phyloP scores from a whole-genome alignment of 2,888 invertebrate genomes.

The Phalera bucephala region DNA sequence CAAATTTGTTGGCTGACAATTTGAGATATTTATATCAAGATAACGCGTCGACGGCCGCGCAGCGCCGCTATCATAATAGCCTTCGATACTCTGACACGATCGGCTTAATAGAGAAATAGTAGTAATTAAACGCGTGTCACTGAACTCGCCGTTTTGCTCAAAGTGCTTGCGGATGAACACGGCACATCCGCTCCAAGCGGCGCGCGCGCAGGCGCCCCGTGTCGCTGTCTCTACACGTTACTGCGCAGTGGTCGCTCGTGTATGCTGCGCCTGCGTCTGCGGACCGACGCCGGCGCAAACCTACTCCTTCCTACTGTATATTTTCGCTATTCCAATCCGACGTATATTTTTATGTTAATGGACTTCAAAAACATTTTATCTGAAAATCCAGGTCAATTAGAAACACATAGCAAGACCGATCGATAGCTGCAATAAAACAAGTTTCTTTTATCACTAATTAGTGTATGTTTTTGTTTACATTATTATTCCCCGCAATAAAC shows the following conservation, averaged over 20 bases:
- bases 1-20: constrained; percentile 57
- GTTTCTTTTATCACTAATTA: constrained; percentile 12
- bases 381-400: background rate
- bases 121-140: constrained; percentile 15
- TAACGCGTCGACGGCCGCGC: constrained; percentile 32
- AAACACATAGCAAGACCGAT: background rate
- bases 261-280: background rate
- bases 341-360: background rate
- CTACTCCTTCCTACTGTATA: too few species aligned
- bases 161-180: background rate
- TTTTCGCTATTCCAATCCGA: background rate
- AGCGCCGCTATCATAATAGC: constrained; percentile 10
- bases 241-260: background rate
- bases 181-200: background rate
- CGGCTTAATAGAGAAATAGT: constrained; percentile 3
- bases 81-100: constrained; percentile 5
- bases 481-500: constrained; percentile 17
- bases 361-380: background rate
- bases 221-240: background rate
- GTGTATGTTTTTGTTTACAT: constrained; percentile 20
- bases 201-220: background rate
- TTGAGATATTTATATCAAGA: constrained; percentile 51
- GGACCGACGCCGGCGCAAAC: background rate
- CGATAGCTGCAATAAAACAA: constrained; percentile 6
- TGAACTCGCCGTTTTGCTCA: constrained; percentile 8